Conservation (phyloP, 2,888 invertebrate species). For the Cheiracanthium punctorium region DNA sequence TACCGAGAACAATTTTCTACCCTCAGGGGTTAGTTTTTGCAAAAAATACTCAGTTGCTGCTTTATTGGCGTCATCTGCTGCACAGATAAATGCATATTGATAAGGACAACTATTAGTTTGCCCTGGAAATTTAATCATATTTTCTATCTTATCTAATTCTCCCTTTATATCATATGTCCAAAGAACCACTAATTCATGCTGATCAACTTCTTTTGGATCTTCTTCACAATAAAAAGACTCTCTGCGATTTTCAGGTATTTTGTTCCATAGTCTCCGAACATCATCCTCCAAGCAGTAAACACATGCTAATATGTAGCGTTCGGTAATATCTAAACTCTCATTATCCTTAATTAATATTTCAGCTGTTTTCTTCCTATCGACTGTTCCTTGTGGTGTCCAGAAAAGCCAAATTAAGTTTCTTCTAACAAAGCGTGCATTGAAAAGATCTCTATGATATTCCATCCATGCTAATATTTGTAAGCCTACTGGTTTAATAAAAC, state of each 20-base stretch:
- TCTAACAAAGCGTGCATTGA: background rate
- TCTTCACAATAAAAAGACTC: slow-evolving; percentile 28
- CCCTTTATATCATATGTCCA: slow-evolving; percentile 59
- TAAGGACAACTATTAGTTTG: slow-evolving; percentile 16
- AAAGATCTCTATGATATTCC: slow-evolving; percentile 6
- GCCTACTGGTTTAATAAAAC: slow-evolving; percentile 37
- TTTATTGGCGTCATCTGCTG: slow-evolving; percentile 55
- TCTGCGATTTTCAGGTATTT: slow-evolving; percentile 32
- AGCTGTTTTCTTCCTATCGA: slow-evolving; percentile 52
- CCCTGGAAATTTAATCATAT: background rate
- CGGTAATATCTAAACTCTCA: slow-evolving; percentile 26
- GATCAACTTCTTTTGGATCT: background rate
- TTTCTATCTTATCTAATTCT: slow-evolving; percentile 12
- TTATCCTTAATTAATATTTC: slow-evolving; percentile 40
- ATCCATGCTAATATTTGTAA: slow-evolving; percentile 36
- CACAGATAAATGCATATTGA: slow-evolving; percentile 43
- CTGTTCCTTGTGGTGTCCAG: slow-evolving; percentile 51
- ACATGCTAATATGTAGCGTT: slow-evolving; percentile 26
- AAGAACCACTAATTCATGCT: slow-evolving; percentile 48
- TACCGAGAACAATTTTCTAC: slow-evolving; percentile 37
- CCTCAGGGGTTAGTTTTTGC: slow-evolving; percentile 48
- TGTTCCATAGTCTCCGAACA: slow-evolving; percentile 34
- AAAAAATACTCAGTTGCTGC: slow-evolving; percentile 53
- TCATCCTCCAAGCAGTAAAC: slow-evolving; percentile 35
- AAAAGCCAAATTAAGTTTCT: slow-evolving; percentile 16